Conservation (phyloP, 2,888 invertebrate species). For the Ramazzottius varieornatus region DNA sequence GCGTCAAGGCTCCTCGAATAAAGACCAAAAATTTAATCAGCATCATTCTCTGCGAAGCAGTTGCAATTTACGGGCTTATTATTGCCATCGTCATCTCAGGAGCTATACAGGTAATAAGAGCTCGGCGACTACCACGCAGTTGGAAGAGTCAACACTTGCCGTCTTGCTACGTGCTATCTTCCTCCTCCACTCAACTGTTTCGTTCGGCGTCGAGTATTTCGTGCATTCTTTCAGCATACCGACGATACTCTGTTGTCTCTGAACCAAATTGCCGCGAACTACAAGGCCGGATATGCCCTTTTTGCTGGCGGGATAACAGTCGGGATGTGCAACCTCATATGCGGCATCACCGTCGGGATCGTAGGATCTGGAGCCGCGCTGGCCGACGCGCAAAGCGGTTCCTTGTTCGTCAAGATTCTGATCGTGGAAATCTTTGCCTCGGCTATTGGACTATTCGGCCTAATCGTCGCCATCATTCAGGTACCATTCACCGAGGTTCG, state of each 20-base stretch:
- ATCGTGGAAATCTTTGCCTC: conserved; percentile 98
- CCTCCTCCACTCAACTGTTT: too few relatives aligned
- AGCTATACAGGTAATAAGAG: too few relatives aligned
- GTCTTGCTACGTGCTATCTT: too few relatives aligned
- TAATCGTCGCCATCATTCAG: conserved; percentile 67
- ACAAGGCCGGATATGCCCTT: conserved; percentile 66
- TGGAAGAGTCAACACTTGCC: too few relatives aligned
- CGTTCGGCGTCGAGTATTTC: too few relatives aligned
- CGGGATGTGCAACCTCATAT: conserved; percentile 84
- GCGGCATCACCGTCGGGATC: conserved; percentile 81
- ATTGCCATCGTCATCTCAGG: conserved; percentile 89
- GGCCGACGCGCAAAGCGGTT: conserved; percentile 84
- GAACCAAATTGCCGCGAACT: too few relatives aligned
- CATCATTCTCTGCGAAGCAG: conserved; percentile 98
- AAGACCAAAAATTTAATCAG: conserved; percentile 98
- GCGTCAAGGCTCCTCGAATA: conserved; percentile 91
- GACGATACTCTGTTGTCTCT: too few relatives aligned
- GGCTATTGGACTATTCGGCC: conserved; percentile 90
- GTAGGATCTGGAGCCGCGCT: conserved; percentile 91
- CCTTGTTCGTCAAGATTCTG: conserved; percentile 85
- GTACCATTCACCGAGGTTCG: too few relatives aligned
- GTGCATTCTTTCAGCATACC: too few relatives aligned
- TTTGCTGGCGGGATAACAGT: conserved; percentile 86
- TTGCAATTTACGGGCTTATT: conserved; percentile 94
- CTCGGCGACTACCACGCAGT: too few relatives aligned